Percentiles rank a stretch among this genome's conserved stretches.
These are phyloP conservation scores for Hemibagrus guttatus DNA, from an alignment of 2,797 vertebrate genomes.

Conservation along the genomic window DNA sequence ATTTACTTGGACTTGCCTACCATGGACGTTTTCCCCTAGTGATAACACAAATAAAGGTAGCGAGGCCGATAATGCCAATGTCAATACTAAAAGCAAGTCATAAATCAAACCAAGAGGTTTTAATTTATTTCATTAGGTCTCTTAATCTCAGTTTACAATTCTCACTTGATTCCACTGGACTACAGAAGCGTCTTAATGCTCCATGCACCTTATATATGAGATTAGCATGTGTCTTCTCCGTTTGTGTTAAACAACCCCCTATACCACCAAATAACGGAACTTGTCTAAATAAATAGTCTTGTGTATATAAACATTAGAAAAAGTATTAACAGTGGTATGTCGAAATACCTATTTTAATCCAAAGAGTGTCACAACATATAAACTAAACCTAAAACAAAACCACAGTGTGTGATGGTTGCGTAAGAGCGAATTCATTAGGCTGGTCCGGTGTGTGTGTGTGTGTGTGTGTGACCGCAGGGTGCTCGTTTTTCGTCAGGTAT, in stretches of 20 bases:
- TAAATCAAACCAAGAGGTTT: slow-evolving; percentile 62
- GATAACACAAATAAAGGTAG: slow-evolving; percentile 60
- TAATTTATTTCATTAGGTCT: slow-evolving; percentile 58
- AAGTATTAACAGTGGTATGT: slow-evolving; percentile 12
- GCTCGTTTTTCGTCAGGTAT: slow-evolving; percentile 49
- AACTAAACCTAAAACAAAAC: slow-evolving; percentile 18
- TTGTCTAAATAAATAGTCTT: slow-evolving; percentile 13
- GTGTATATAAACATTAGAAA: slow-evolving; percentile 14
- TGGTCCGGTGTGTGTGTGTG: background rate
- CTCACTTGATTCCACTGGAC: background rate
- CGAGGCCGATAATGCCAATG: slow-evolving; percentile 52
- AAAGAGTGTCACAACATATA: slow-evolving; percentile 22
- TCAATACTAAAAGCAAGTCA: slow-evolving; percentile 57
- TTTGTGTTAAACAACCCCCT: background rate
- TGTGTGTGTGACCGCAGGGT: slow-evolving; percentile 1
- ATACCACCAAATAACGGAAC: background rate
- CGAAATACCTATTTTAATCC: background rate
- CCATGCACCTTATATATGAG: slow-evolving; percentile 22
- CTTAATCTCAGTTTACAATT: slow-evolving; percentile 51
- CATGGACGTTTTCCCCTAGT: slow-evolving; percentile 38
- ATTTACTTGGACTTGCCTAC: slow-evolving; percentile 8
- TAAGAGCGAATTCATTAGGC: slow-evolving; percentile 16
- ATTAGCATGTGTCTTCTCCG: background rate
- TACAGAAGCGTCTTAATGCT: background rate
- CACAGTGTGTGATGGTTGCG: background rate